phyloP scores from a whole-genome alignment of 2,797 vertebrate species.

The Tadarida brasiliensis region DNA sequence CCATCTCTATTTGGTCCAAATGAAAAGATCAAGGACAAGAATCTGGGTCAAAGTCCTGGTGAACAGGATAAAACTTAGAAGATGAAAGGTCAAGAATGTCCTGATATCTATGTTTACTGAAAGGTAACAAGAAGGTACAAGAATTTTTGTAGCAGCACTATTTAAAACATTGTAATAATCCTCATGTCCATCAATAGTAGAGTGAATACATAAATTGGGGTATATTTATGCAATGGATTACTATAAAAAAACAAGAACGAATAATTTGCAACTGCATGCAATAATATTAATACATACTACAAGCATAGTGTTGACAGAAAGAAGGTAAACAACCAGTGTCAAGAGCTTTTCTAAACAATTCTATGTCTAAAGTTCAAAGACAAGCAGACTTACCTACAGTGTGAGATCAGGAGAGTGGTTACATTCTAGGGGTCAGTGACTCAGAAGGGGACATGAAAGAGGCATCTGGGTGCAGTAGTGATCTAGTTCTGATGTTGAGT shows the following conservation, averaged over 20 bases:
- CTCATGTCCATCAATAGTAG: neutral
- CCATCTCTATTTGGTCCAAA: neutral
- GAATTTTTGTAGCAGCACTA: neutral
- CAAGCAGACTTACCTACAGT: neutral
- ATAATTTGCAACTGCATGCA: neutral
- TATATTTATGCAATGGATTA: neutral
- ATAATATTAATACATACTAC: neutral
- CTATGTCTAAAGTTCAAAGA: slow-evolving; percentile 1
- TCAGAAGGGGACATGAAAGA: neutral
- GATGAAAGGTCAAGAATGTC: neutral
- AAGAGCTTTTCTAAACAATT: neutral
- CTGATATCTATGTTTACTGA: neutral
- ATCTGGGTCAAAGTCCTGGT: neutral
- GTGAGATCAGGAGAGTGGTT: neutral
- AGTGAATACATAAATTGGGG: neutral
- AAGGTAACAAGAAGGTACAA: neutral
- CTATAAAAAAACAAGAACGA: neutral
- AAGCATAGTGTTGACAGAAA: neutral
- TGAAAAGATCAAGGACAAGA: slow-evolving; percentile 6
- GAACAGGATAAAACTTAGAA: slow-evolving; percentile 1
- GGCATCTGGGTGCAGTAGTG: neutral
- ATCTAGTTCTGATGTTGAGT: neutral
- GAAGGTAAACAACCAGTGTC: neutral
- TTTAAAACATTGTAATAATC: slow-evolving; percentile 1
- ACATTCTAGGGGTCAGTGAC: neutral